phyloP scores from a whole-genome alignment of 1,140 invertebrate genomes.

The Brachionus angularis region DNA sequence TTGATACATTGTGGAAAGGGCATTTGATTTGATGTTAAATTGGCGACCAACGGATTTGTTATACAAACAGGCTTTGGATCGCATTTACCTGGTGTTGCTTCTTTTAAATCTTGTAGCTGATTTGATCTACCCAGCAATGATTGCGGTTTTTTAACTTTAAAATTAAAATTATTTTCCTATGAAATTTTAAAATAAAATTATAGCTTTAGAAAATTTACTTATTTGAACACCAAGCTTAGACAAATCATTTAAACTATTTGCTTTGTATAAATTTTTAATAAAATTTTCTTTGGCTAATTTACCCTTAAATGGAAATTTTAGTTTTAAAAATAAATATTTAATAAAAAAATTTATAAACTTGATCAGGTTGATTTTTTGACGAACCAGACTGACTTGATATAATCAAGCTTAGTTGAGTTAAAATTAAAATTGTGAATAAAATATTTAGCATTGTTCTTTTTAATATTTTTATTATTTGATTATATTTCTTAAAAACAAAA shows the following conservation, averaged over 20 bases:
- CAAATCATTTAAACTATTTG: neutral
- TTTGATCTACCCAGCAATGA: neutral
- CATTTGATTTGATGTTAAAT: conserved; percentile 27
- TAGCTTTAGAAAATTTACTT: neutral
- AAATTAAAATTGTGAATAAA: no score
- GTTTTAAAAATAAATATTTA: neutral
- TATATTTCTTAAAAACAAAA: no score
- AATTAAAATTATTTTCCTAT: neutral
- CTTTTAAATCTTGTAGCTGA: conserved; percentile 1
- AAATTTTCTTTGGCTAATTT: neutral
- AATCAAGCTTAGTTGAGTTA: no score
- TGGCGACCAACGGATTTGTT: conserved; percentile 7
- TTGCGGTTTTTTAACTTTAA: neutral
- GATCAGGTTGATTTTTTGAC: no score
- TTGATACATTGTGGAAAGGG: conserved; percentile 27
- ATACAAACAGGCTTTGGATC: conserved; percentile 39
- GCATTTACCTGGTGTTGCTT: conserved; percentile 39
- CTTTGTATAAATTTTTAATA: conserved; percentile 15
- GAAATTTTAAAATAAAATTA: neutral
- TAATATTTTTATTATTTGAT: no score
- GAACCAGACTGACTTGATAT: no score
- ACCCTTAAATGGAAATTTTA: neutral
- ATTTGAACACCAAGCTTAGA: neutral
- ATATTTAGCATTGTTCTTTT: no score
- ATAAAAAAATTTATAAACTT: neutral